Conservation (phyloP, 23 tunicate species). For the Halocynthia aurantium region DNA sequence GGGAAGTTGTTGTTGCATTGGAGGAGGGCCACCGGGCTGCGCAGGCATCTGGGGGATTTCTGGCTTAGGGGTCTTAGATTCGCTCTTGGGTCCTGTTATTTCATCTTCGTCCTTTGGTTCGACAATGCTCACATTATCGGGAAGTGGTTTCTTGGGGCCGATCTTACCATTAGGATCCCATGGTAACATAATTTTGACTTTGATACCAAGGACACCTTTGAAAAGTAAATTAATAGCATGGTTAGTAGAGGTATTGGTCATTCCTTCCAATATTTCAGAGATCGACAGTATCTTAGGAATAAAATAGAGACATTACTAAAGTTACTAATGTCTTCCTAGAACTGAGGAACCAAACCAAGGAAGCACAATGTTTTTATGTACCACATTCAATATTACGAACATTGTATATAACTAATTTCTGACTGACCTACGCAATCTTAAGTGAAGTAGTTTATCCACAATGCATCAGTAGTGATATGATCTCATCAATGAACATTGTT, state of each 20-base stretch:
- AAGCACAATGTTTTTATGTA: no score
- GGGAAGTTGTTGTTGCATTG: constrained; percentile 17
- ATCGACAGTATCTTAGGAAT: no score
- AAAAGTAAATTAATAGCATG: not conserved
- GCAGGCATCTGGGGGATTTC: constrained; percentile 49
- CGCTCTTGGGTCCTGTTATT: constrained; percentile 81
- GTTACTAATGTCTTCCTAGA: no score
- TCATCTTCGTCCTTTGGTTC: constrained; percentile 95
- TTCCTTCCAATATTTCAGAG: no score
- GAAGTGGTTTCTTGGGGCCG: constrained; percentile 95
- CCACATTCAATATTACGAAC: not conserved
- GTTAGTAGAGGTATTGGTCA: no score
- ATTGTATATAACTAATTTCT: not conserved
- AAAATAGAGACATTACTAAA: no score
- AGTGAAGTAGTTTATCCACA: no score
- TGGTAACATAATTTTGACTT: constrained; percentile 93
- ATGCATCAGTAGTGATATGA: constrained; percentile 36
- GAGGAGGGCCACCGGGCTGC: constrained; percentile 32
- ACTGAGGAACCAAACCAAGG: not conserved
- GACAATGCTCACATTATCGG: constrained; percentile 88
- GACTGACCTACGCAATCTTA: no score
- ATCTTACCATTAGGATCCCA: constrained; percentile 94
- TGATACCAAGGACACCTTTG: constrained; percentile 84
- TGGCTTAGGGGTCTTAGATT: constrained; percentile 67
- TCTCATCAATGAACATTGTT: constrained; percentile 29